Base-by-base conservation (phyloP, 2,888 invertebrate species). In the Himalopsyche tibetana region DNA sequence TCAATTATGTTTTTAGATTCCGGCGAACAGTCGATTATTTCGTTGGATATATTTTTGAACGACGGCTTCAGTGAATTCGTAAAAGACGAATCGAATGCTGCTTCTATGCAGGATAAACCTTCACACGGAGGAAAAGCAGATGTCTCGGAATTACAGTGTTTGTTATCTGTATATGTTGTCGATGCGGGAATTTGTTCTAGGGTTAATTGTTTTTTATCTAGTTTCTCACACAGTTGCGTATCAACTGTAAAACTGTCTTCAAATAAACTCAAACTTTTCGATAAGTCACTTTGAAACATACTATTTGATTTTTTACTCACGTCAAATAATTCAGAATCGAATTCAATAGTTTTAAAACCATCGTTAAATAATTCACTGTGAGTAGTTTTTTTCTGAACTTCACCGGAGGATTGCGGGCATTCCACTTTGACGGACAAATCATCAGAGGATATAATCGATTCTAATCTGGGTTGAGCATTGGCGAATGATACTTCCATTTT, bases 241-340 rank as follows among this genome's bases (percentile, higher is more conserved):
- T 94, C 94, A 79, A 94, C 89, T 51, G 93, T 92, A 56, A 95
- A 91, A 89, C 94, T 95, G 82, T 95, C 95, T 89, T 93, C 94
- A 90, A 95, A 95, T 81, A 94, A 90, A 90, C 92, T 94, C 4
- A 94, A 93, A 90, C 93, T 93, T 83, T 93, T 92, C 56, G 92
- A 92, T 38, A 87, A 69, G 82, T 93, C 93, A 79, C 87, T 88
- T 83, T 83, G 80, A 51, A 85, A 86, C 79, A 86, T 79, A 81
- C 88, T 86, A 40, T 74, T 74, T 74, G 74, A 74, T 36, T 74
- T 74, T 36, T 74, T 74, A 74, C 74, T 74, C 0, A 38, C 8
- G 12, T 74, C 74, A 36, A 28, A 36, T 6, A 36, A 15, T 74
- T 74, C 74, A 74, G 36, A 74, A 74, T 36, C 74, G 3, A 36